Base-by-base conservation (phyloP, 2,113 vertebrate genomes). In the Atractosteus spatula region DNA sequence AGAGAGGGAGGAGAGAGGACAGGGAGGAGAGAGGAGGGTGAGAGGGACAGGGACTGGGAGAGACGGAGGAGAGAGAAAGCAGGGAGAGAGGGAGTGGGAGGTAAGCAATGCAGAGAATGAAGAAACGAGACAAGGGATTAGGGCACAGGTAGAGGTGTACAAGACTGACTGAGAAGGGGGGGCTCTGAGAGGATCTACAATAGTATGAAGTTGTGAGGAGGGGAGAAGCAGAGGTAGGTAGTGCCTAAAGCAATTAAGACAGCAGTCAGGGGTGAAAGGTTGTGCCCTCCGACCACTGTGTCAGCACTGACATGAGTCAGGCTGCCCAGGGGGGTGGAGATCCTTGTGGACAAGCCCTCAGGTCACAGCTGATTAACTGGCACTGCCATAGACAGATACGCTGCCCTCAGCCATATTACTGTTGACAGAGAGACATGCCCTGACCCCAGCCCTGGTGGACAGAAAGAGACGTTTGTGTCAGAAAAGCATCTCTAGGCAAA, bases 331-430 rank as follows among this genome's bases (percentile, higher is more conserved):
- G 47, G 1, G 47, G 10, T 5, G 10, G 47, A 51, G 47, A 29
- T 29, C 29, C 29, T 29, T 62, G 42, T 62, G 56, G 16, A 45
- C 6, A 41, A 45, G 7, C 43, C 44, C 43, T 41, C 10, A 54
- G 70, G 70, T 71, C 59, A 71, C 45, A 16, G 44, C 61, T 71
- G 17, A 71, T 63, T 45, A 55, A 29, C 17, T 11, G n/a, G 16
- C 17, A 62, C 14, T 16, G 63, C 41, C 7, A 8, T 12, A 55
- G 41, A 55, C 5, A 16, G 68, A 11, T n/a, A 69, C 11, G 55
- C 54, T 45, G 6, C 44, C 13, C 44, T 13, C 11, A 16, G 42
- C 12, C 65, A 67, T 16, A 67, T 67, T 67, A 67, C 42, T 6
- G 0, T 7, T 54, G 59, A 71, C 6, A 2, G 44, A 61, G 16